Conservation (phyloP, 1,140 invertebrate species). For the Eurosta solidaginis region DNA sequence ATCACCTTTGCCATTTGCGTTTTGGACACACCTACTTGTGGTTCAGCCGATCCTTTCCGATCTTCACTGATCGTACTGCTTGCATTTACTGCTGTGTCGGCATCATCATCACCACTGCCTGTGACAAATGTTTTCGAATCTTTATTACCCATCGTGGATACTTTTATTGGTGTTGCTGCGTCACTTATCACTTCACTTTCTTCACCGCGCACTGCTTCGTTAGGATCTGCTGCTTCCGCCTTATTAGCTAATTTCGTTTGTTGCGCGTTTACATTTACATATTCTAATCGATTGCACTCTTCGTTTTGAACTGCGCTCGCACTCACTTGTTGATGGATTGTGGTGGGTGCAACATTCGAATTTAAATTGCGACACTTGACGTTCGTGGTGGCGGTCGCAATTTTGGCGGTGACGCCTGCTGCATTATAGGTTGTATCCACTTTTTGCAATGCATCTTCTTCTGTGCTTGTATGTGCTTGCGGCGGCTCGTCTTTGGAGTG, state of each 20-base stretch:
- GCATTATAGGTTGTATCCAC: not conserved
- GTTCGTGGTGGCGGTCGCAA: not conserved
- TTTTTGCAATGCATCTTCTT: not conserved
- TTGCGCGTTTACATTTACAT: not conserved
- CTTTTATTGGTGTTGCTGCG: not conserved
- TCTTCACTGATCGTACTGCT: not conserved
- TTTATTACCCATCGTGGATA: conserved; percentile 10
- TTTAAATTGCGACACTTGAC: not conserved
- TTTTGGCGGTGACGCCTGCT: not conserved
- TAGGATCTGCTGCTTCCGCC: not conserved
- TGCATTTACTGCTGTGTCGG: not conserved
- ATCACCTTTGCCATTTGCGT: conserved; percentile 50
- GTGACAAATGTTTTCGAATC: not conserved
- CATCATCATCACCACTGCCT: not conserved
- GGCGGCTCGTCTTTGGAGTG: not conserved
- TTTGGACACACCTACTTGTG: not conserved
- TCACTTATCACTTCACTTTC: not conserved
- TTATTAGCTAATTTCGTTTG: not conserved
- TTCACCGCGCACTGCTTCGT: not conserved
- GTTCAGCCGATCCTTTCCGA: not conserved
- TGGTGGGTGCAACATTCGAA: not conserved
- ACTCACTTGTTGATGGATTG: not conserved
- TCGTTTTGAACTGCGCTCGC: not conserved
- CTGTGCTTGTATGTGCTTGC: not conserved
- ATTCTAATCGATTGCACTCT: conserved; percentile 16